Evolutionary conservation across 2,113 vertebrate genomes (phyloP), one percentile per base, ranked within the genome.

Genomic region (Chaetorhynchus papuensis): DNA sequence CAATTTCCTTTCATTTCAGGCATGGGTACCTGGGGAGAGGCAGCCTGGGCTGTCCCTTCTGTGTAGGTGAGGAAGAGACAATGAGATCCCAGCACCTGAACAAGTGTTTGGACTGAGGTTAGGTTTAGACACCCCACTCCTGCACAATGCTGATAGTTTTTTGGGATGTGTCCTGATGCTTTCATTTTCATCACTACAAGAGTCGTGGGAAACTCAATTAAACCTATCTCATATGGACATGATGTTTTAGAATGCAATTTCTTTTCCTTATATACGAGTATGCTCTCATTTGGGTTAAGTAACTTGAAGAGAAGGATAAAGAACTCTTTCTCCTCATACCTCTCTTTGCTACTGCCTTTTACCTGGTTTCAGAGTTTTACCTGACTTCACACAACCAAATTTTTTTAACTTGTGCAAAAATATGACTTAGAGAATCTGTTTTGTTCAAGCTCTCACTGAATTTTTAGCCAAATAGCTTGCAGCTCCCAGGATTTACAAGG

Each of bases 381-480:
- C 5, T 28, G 53, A 82, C 28, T 53, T 75, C 24, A 41, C 9
- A 41, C 6, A 41, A 89, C 33, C 12, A 22, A 13, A 8, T 49
- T 49, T 13, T 79, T 52, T 47, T 30, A 8, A 44, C 42, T 83
- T 85, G 11, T n/a, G 41, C 44, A 93, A 96, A 96, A 89, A 49
- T 80, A 84, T 39, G 22, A 92, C 33, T 89, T 81, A 76, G 20
- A 89, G 49, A 91, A 92, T 94, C 53, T 87, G 78, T 41, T 94
- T 83, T 94, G 89, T 97, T 90, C 69, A 92, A 79, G 45, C 50
- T 97, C 90, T 87, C 89, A 85, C 69, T 94, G 70, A 96, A 94
- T 93, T 91, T 95, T 95, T 65, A 91, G 77, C 83, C 82, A 97
- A 97, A 93, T 78, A 96, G 83, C 44, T 96, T 83, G 82, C 71